Evolutionary conservation across 1,140 invertebrate species (phyloP), one percentile per base, ranked within the genome.

Genomic region (Apis cerana): DNA sequence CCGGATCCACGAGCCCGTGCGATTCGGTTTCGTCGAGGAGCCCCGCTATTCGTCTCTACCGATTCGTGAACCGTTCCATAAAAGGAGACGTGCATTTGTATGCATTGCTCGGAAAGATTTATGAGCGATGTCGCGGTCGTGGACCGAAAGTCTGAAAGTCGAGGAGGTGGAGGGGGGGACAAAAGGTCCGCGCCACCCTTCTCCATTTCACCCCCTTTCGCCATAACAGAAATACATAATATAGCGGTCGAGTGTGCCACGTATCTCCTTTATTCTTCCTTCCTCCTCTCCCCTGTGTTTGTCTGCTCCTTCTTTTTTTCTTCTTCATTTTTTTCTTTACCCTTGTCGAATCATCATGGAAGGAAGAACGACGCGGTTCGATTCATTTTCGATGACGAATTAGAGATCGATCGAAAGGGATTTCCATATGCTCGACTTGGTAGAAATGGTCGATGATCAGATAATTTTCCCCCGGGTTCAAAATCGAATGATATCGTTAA

Each of bases 101-200:
- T 69, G 75, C 80, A 70, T 78, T 58, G 67, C 33, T 62, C 54
- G 21, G 50, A 33, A 50, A 56, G 67, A 82, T 82, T 78, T 77
- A 69, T 23, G 64, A 62, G 21, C 54, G 54, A 76, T 50, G 50
- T 48, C 70, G 52, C 12, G 71, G 21, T 50, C 61, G 75, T 69
- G 27, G 74, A 48, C 33, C 21, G 56, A 62, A 62, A 62, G 13
- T 65, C 23, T 27, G 15, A 33, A 64, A 54, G 17, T 58, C 74
- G 72, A 0, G 33, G 3, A 33, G 33, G 2, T 33, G 33, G 33
- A 3, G 33, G 33, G 33, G 33, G 33, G 33, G 23, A 76, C 54
- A 77, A 82, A 61, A 65, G n/a, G 62, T 11, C 8, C 0, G 15
- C 27, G 8, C n/a, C 23, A 17, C 56, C 12, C 33, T 21, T 68